phyloP scores from a whole-genome alignment of 2,888 invertebrate genomes.

The Philhelius pedissequus region DNA sequence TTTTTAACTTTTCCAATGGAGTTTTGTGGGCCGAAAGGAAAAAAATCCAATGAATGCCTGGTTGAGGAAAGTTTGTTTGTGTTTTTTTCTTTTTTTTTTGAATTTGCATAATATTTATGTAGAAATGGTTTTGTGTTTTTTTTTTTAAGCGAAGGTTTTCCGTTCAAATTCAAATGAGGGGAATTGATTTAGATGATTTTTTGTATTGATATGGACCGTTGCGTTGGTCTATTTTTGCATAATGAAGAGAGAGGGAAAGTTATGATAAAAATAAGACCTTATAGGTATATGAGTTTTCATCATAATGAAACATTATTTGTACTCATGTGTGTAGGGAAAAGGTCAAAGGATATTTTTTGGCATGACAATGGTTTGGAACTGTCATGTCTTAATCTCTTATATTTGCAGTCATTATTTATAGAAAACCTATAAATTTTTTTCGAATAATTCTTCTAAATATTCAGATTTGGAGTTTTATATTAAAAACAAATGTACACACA shows the following conservation, averaged over 20 bases:
- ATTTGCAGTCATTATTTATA: no score
- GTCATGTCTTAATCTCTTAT: no score
- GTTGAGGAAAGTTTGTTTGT: background rate
- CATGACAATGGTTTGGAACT: background rate
- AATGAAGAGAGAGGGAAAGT: background rate
- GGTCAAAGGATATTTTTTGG: background rate
- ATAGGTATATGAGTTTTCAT: background rate
- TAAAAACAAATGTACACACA: no score
- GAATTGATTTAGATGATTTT: background rate
- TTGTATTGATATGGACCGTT: background rate
- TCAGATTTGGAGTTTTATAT: no score
- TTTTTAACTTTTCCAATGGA: background rate
- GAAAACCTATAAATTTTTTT: no score
- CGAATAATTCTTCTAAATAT: no score
- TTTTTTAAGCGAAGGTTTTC: background rate
- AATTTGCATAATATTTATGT: conserved; percentile 8
- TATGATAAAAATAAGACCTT: background rate
- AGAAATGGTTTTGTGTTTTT: conserved; percentile 24
- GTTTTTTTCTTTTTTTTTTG: background rate
- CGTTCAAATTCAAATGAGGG: background rate
- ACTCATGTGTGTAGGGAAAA: background rate
- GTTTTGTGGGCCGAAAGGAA: background rate
- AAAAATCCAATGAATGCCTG: conserved; percentile 19
- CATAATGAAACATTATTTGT: background rate
- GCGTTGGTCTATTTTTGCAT: background rate